Evolutionary conservation across 2,888 invertebrate genomes (phyloP), one percentile per base, ranked within the genome.

Genomic region (Dasysyrphus albostriatus): DNA sequence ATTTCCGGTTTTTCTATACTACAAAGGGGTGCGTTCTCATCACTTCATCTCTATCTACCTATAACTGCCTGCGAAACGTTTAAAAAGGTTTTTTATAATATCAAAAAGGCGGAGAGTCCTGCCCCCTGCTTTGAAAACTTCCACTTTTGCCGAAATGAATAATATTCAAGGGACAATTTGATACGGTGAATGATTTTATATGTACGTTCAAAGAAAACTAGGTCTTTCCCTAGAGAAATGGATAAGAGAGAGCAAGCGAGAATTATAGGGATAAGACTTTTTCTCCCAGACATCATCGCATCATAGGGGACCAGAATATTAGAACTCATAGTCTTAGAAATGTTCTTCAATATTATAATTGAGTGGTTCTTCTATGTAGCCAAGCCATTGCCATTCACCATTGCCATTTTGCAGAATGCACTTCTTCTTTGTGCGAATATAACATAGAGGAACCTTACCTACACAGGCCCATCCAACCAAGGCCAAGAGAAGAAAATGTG

Each of bases 71-170:
- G 19, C 42, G 5, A 54, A 72, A 42, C 67, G 67, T 32, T 72
- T 51, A 70, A 74, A 70, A 74, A 44, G 12, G 51, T 61, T 32
- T 70, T n/a, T 81, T 61, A 58, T 61, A 24, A 42, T 54, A 37
- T n/a, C 19, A 72, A 82, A 59, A 79, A 75, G 87, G 87, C 87
- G 87, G 87, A 87, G 87, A 83, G 83, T 87, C 78, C 87, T 83
- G 83, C 87, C 87, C 44, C 74, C 83, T 47, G 49, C 47, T 47
- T 44, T 47, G 42, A 39, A 42, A 72, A 10, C 70, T 58, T 70
- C 63, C 75, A 61, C 32, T 67, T 34, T 7, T 8, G 1, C n/a
- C 29, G 19, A 49, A 39, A 29, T 69, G 47, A 80, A 65, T 8
- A 47, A 19, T 37, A 32, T 67, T 24, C 24, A 39, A 67, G 42